Base-by-base conservation (phyloP, 2,797 vertebrate genomes). In the Pempheris klunzingeri region DNA sequence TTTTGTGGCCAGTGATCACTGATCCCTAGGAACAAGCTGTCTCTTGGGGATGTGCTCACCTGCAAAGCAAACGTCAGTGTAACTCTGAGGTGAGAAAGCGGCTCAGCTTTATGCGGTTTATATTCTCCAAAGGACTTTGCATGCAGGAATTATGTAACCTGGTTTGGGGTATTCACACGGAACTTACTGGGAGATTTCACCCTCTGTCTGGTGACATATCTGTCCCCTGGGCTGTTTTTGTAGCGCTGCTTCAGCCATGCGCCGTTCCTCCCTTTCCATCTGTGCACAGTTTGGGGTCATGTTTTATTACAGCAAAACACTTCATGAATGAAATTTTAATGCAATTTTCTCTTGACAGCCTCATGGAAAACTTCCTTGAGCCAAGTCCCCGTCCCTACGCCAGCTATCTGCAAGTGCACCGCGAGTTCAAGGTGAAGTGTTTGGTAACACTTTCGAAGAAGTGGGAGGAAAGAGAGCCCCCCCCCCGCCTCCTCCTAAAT, bases 321-420 rank as follows among this genome's bases (percentile, higher is more conserved):
- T 46, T 50, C 49, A 74, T 53, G 34, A 72, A 82, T 80, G 1
- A 66, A 44, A 75, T 34, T 74, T 67, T 54, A 67, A 81, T 78
- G 61, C 55, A 62, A 38, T 77, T 68, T 77, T 71, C 57, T 66
- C 70, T 20, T 20, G 58, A 67, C 54, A 49, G 68, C 38, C 46
- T 34, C 0, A 1, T 44, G 14, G 4, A 71, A 57, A 71, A 39
- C 38, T 53, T 77, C 36, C 49, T 44, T 11, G 18, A 49, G 57
- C 64, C 15, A 46, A 52, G 39, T 76, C 58, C 20, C 52, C 47
- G 62, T 64, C 41, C 34, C 38, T 5, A 9, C 0, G n/a, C 59
- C 53, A 52, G 55, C 15, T 71, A 65, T 72, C 63, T 66, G 9
- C 32, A 44, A 72, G 61, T 68, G 61, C 65, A 64, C 14, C 2